These are phyloP conservation scores for Theristicus caerulescens DNA, from an alignment of 2,113 vertebrate species.

Conservation along the genomic window DNA sequence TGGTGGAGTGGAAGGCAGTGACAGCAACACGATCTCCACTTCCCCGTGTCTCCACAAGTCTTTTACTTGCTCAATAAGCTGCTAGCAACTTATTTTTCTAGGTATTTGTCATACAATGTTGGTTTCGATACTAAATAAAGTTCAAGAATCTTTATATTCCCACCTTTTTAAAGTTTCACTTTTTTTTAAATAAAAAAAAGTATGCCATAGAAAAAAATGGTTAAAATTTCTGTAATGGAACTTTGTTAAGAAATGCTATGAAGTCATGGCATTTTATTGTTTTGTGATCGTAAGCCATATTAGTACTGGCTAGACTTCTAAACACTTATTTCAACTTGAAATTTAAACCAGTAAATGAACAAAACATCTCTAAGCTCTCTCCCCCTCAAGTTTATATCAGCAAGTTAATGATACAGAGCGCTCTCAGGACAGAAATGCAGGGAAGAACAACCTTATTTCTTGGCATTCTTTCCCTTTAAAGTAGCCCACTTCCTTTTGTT, in stretches of 20 bases:
- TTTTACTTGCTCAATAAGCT: not conserved
- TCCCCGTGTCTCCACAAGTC: not conserved
- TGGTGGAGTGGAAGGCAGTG: rapidly evolving
- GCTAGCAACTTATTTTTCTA: not conserved
- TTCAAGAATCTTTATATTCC: not conserved
- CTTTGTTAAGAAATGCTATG: not conserved
- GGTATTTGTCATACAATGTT: not conserved
- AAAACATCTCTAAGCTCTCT: not conserved
- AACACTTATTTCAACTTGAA: not conserved
- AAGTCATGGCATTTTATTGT: not conserved
- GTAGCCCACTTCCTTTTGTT: not conserved
- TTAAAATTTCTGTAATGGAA: not conserved
- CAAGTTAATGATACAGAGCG: rapidly evolving
- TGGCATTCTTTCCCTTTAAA: not conserved
- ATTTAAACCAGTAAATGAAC: not conserved
- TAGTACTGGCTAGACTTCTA: not conserved
- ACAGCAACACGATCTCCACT: not conserved
- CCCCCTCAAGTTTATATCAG: not conserved
- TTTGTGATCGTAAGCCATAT: not conserved
- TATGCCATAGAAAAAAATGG: not conserved
- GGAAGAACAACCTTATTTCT: not conserved
- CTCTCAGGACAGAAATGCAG: not conserved
- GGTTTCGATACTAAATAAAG: not conserved
- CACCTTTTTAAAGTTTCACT: not conserved
- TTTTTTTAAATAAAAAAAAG: not conserved